Percentiles rank a stretch among this genome's conserved stretches.
Evolutionary conservation across 2,113 vertebrate genomes (phyloP).

Genomic region (Aptenodytes patagonicus): DNA sequence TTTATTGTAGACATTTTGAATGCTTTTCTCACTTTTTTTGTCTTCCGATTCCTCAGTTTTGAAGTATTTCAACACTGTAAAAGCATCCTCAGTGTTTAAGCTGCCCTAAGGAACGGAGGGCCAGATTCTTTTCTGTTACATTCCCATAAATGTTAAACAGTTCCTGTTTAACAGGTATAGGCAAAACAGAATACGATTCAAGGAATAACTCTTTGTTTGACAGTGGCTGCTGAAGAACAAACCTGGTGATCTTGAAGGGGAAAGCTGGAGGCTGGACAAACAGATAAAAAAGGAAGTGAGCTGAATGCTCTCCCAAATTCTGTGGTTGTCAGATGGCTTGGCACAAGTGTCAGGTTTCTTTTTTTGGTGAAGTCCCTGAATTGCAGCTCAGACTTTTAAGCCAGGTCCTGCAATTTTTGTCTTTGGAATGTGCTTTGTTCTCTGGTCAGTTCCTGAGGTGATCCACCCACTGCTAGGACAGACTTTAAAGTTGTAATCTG

Average conservation of each 20-base stretch:
- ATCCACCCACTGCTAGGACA: neutral
- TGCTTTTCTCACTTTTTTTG: slow-evolving; percentile 9
- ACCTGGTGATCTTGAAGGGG: neutral
- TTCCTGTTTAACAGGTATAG: neutral
- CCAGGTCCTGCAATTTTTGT: slow-evolving; percentile 4
- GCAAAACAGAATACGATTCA: neutral
- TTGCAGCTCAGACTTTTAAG: neutral
- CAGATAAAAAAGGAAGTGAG: neutral
- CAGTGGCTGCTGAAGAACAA: neutral
- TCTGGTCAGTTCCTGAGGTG: neutral
- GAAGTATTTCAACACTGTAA: neutral
- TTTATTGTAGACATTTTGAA: neutral
- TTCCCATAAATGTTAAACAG: neutral
- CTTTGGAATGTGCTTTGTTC: slow-evolving; percentile 50
- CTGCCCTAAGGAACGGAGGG: neutral
- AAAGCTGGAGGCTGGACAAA: slow-evolving; percentile 9
- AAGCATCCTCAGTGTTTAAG: neutral
- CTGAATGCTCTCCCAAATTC: neutral
- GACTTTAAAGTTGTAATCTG: neutral
- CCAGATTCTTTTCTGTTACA: neutral
- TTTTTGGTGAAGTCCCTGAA: neutral
- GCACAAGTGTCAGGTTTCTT: neutral
- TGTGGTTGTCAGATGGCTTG: slow-evolving; percentile 19
- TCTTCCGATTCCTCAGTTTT: neutral
- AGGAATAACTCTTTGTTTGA: neutral